Conservation (phyloP, 2,888 invertebrate genomes). For the Sinentomon sp. region DNA sequence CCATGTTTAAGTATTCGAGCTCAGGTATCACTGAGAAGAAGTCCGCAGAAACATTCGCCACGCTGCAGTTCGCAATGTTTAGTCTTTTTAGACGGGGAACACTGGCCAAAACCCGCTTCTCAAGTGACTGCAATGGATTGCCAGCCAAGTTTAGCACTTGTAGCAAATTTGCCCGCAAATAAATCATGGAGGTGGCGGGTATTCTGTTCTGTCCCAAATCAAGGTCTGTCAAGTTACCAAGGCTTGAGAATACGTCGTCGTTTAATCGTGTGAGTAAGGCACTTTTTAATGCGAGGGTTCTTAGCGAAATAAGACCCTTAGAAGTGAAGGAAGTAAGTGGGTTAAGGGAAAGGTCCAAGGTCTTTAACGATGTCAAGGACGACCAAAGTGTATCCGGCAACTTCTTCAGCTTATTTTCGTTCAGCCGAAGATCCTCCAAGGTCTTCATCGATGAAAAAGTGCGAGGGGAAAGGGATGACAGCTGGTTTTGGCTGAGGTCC, state of each 20-base stretch:
- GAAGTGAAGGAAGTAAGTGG: too few species aligned
- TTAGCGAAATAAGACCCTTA: too few species aligned
- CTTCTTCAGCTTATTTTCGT: too few species aligned
- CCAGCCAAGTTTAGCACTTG: slow-evolving; percentile 39
- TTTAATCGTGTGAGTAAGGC: too few species aligned
- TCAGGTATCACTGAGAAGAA: slow-evolving; percentile 50
- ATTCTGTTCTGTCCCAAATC: slow-evolving; percentile 45
- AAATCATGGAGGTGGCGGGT: slow-evolving; percentile 34
- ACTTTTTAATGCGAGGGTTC: too few species aligned
- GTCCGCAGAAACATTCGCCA: slow-evolving; percentile 36
- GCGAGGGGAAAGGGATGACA: slow-evolving; percentile 40
- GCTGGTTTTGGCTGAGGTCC: slow-evolving; percentile 48
- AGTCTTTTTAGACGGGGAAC: slow-evolving; percentile 48
- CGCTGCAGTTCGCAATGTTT: slow-evolving; percentile 35
- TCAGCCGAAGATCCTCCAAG: too few species aligned
- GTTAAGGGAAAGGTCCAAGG: too few species aligned
- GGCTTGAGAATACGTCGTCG: too few species aligned
- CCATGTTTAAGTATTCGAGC: slow-evolving; percentile 39
- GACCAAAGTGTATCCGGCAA: too few species aligned
- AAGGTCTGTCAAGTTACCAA: slow-evolving; percentile 47
- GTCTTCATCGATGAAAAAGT: too few species aligned
- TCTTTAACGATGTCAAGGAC: too few species aligned
- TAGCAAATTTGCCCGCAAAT: slow-evolving; percentile 45
- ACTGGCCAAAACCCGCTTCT: slow-evolving; percentile 40
- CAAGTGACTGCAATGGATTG: slow-evolving; percentile 46